phyloP scores from a whole-genome alignment of 2,797 vertebrate species.

The Danio choprae region DNA sequence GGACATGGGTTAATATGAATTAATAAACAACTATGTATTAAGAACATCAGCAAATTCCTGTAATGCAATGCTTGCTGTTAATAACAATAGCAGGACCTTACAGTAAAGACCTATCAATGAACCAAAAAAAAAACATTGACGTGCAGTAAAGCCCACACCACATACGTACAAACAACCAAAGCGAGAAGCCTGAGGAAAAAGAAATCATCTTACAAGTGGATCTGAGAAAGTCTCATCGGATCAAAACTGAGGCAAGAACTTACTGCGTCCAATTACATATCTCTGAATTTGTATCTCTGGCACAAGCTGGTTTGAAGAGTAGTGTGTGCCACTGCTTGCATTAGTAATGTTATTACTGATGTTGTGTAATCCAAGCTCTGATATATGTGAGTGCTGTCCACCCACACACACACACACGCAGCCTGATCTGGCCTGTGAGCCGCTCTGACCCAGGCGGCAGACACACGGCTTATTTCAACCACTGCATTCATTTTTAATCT shows the following conservation, averaged over 20 bases:
- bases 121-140: neutral
- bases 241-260: slow-evolving; percentile 13
- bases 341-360: slow-evolving; percentile 45
- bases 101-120: too few species aligned
- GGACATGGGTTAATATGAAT: neutral
- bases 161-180: neutral
- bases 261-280: slow-evolving; percentile 30
- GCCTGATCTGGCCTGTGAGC: slow-evolving; percentile 13
- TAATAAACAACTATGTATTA: neutral
- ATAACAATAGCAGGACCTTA: neutral
- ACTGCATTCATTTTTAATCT: slow-evolving; percentile 52
- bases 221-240: slow-evolving; percentile 12
- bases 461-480: slow-evolving; percentile 44
- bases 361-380: slow-evolving; percentile 52
- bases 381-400: slow-evolving; percentile 42
- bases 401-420: slow-evolving; percentile 44
- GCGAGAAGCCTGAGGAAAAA: slow-evolving; percentile 10
- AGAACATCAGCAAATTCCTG: too few species aligned
- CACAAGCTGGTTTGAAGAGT: neutral
- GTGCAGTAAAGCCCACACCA: neutral
- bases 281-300: slow-evolving; percentile 25
- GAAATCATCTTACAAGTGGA: slow-evolving; percentile 5
- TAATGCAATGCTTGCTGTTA: neutral
- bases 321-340: slow-evolving; percentile 26
- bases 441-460: slow-evolving; percentile 35